Conservation (phyloP, 2,113 vertebrate species). For the Egretta garzetta region DNA sequence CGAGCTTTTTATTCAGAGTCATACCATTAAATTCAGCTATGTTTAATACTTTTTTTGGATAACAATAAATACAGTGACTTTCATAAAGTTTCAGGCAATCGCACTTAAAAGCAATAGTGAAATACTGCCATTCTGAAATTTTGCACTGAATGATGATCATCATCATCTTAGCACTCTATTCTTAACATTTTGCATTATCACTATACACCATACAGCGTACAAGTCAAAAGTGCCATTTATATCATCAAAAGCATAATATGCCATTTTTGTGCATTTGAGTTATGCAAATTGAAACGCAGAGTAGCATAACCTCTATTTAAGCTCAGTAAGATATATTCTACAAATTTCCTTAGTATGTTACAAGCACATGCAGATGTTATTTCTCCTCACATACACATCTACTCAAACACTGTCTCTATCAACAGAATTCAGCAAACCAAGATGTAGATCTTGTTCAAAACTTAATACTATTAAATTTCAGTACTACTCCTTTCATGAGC, state of each 20-base stretch:
- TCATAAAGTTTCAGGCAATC: not conserved
- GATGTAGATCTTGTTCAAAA: not conserved
- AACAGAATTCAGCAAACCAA: not conserved
- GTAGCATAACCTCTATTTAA: not conserved
- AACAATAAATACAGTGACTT: not conserved
- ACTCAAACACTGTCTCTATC: not conserved
- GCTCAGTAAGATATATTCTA: not conserved
- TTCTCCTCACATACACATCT: not conserved
- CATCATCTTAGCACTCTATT: not conserved
- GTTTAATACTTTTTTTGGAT: not conserved
- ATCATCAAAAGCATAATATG: not conserved
- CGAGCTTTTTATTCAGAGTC: not conserved
- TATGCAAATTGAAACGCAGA: not conserved
- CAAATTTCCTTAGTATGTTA: not conserved
- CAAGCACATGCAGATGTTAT: rapidly evolving
- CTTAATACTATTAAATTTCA: not conserved
- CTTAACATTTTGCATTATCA: not conserved
- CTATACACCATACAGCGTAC: not conserved
- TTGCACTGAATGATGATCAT: not conserved
- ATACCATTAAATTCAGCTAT: not conserved
- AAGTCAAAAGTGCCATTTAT: not conserved
- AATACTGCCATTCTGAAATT: not conserved
- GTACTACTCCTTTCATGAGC: not conserved
- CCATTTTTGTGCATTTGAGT: not conserved
- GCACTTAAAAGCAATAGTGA: not conserved